Evolutionary conservation across 2,888 invertebrate species (phyloP), one percentile per base, ranked within the genome.

Genomic region (Lysandra bellargus): DNA sequence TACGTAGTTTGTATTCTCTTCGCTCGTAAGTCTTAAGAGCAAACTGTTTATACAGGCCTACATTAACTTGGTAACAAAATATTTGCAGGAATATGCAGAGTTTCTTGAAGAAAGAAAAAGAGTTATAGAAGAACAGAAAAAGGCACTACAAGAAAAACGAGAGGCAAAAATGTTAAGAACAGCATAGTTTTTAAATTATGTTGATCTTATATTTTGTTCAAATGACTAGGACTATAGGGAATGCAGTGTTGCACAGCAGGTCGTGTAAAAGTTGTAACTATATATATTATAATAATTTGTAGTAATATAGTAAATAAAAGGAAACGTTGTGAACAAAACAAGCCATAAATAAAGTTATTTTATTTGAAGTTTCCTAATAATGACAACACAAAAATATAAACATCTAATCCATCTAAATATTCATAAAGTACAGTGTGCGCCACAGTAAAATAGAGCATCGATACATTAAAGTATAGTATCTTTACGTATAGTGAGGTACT

Each of bases 101-200:
- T 99, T 99, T 90, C 92, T 99, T 74, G 96, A 96, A 84, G 96
- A 98, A 85, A 95, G 99, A 80, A 96, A 96, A 86, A 83, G 87
- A 60, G 90, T 96, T 82, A 95, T 98, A 1, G 97, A 96, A 85
- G 95, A 97, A 84, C 98, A 98, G 88, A 96, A 96, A 86, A 96
- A 96, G 85, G 95, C 96, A 84, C 88, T 99, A 79, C 96, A 97
- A 91, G 98, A 98, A 88, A 96, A 96, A 87, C 96, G 97, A 88
- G 98, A 98, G 93, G 97, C 98, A 0, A 99, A 98, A 95, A 96
- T 99, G 96, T 96, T 99, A 85, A 95, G 99, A 91, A 97, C 97
- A 80, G 96, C 94, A 57, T 85, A 84, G 78, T 73, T 78, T 82
- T 81, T 81, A 81, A 79, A 78, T 60, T 81, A 80, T 81, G 17